These are phyloP conservation scores for Saxidomus purpurata DNA, from an alignment of 1,140 invertebrate genomes.

Conservation along the genomic window DNA sequence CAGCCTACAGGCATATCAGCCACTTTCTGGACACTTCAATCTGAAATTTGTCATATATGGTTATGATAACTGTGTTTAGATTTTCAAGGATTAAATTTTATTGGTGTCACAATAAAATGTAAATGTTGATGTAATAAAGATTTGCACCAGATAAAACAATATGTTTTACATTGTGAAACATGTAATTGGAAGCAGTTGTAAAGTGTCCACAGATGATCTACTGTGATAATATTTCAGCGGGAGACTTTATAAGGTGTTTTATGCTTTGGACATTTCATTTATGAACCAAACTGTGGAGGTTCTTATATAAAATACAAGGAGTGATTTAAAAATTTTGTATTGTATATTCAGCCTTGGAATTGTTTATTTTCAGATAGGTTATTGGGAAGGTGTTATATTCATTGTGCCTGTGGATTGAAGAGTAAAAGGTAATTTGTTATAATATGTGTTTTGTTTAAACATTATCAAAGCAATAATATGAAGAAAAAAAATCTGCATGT, in stretches of 20 bases:
- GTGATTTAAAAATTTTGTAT: too few species aligned
- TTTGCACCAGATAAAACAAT: constrained; percentile 19
- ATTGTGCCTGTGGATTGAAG: too few species aligned
- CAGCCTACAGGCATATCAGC: not conserved
- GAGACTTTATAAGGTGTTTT: too few species aligned
- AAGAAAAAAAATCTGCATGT: too few species aligned
- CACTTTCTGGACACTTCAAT: not conserved
- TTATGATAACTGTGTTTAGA: not conserved
- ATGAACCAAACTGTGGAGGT: too few species aligned
- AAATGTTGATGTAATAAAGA: constrained; percentile 5
- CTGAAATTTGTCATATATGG: constrained; percentile 8
- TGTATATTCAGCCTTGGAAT: not conserved
- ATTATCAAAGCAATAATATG: too few species aligned
- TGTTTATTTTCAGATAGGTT: not conserved
- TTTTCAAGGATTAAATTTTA: constrained; percentile 19
- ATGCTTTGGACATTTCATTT: too few species aligned
- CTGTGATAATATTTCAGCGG: not conserved
- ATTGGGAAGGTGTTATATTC: not conserved
- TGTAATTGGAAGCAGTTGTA: too few species aligned
- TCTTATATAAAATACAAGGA: too few species aligned
- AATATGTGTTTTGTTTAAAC: too few species aligned
- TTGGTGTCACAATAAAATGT: not conserved
- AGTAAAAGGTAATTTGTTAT: not conserved
- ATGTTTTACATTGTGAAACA: not conserved
- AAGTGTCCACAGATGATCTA: too few species aligned